These are phyloP conservation scores for Cheilosia soror DNA, from an alignment of 2,888 invertebrate genomes.

Conservation along the genomic window DNA sequence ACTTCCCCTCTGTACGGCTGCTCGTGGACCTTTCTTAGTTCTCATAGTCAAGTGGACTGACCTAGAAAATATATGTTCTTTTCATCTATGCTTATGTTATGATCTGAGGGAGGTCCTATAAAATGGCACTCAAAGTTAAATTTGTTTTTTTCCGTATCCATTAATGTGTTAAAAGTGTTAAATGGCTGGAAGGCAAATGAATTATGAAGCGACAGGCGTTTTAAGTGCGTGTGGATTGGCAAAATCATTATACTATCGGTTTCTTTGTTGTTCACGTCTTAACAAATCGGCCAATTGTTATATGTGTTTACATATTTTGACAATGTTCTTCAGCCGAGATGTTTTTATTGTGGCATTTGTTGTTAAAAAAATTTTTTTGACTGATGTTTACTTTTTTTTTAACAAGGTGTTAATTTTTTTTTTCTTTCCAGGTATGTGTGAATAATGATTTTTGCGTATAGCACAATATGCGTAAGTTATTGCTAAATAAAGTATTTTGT, in stretches of 20 bases:
- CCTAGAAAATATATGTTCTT: conserved; percentile 60
- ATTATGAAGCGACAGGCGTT: conserved; percentile 34
- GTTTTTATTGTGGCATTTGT: not conserved
- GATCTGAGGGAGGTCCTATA: conserved; percentile 35
- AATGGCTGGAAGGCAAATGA: conserved; percentile 45
- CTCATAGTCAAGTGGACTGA: conserved; percentile 66
- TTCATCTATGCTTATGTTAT: conserved; percentile 20
- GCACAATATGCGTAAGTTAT: conserved; percentile 21
- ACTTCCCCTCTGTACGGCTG: conserved; percentile 45
- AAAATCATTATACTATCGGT: conserved; percentile 7
- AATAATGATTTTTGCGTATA: conserved; percentile 5
- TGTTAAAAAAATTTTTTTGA: not conserved
- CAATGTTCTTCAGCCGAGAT: conserved; percentile 13
- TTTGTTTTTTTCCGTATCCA: conserved; percentile 33
- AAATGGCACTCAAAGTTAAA: conserved; percentile 43
- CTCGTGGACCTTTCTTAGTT: conserved; percentile 40
- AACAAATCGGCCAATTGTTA: conserved; percentile 54
- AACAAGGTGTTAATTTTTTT: conserved; percentile 40
- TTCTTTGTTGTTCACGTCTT: conserved; percentile 24
- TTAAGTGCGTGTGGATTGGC: conserved; percentile 44
- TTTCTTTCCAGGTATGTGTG: conserved; percentile 66
- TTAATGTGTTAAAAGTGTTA: conserved; percentile 65
- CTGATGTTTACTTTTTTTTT: conserved; percentile 15
- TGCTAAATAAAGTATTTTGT: not conserved
- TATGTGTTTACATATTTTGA: conserved; percentile 22